These are phyloP conservation scores for Hydraecia micacea DNA, from an alignment of 2,888 invertebrate genomes.

Conservation along the genomic window DNA sequence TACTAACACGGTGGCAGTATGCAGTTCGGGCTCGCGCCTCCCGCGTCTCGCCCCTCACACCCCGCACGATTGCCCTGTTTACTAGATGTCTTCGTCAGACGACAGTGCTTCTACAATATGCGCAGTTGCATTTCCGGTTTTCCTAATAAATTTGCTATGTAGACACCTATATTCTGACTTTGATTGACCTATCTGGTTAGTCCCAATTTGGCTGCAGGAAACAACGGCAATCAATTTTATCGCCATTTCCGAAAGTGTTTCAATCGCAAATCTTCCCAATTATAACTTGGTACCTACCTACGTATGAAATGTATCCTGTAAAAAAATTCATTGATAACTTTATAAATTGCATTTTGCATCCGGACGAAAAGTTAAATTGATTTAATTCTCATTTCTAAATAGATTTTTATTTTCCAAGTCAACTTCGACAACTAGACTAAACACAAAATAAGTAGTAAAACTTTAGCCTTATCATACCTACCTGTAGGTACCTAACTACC, in stretches of 20 bases:
- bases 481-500: neutral
- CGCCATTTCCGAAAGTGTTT: slow-evolving; percentile 1
- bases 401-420: neutral
- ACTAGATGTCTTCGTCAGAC: too few relatives aligned
- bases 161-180: neutral
- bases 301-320: neutral
- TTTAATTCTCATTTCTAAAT: neutral
- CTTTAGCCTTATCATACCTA: neutral
- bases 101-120: neutral
- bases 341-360: neutral
- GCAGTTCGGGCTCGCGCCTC: too few relatives aligned
- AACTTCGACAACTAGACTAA: neutral
- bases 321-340: neutral
- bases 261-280: neutral
- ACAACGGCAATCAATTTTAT: neutral
- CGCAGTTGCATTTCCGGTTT: neutral
- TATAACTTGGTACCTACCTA: neutral
- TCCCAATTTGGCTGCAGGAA: neutral
- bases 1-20: too few relatives aligned
- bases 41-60: too few relatives aligned
- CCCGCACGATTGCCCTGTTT: too few relatives aligned
- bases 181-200: neutral
- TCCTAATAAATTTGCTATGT: neutral
- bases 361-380: neutral
- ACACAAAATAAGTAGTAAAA: neutral